Evolutionary conservation across 2,113 vertebrate species (phyloP).

Genomic region (Alces alces): DNA sequence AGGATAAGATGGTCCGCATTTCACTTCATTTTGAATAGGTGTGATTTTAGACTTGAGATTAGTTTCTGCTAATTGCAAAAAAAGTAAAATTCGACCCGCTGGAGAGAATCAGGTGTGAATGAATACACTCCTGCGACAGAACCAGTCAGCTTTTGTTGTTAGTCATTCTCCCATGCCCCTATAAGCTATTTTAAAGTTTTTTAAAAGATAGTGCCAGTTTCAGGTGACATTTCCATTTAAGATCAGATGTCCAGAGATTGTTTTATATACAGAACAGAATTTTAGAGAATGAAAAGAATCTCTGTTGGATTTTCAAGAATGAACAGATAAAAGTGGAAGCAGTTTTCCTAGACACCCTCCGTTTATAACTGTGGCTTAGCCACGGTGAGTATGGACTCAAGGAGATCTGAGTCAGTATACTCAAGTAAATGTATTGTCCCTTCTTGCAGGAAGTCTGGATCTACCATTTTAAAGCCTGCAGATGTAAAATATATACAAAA

Average conservation of each 20-base stretch:
- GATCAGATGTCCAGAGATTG: neutral
- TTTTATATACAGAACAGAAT: neutral
- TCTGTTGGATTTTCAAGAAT: constrained; percentile 28
- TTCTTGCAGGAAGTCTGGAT: neutral
- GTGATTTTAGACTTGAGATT: neutral
- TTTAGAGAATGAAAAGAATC: neutral
- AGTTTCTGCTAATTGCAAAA: neutral
- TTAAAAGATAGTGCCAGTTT: neutral
- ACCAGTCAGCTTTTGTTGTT: neutral
- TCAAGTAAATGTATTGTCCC: neutral
- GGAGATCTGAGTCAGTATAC: neutral
- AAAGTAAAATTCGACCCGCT: neutral
- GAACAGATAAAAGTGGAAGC: constrained; percentile 20
- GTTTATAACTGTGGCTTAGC: neutral
- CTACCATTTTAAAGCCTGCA: neutral
- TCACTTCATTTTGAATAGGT: neutral
- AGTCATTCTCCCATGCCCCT: neutral
- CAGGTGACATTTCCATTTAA: neutral
- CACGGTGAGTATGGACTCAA: neutral
- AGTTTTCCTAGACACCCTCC: neutral
- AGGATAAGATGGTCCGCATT: neutral
- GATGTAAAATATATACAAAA: neutral
- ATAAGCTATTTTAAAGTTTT: neutral
- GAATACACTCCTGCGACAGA: neutral
- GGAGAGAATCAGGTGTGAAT: neutral